phyloP scores from a whole-genome alignment of 2,888 invertebrate genomes.

The Hirudinaria manillensis region DNA sequence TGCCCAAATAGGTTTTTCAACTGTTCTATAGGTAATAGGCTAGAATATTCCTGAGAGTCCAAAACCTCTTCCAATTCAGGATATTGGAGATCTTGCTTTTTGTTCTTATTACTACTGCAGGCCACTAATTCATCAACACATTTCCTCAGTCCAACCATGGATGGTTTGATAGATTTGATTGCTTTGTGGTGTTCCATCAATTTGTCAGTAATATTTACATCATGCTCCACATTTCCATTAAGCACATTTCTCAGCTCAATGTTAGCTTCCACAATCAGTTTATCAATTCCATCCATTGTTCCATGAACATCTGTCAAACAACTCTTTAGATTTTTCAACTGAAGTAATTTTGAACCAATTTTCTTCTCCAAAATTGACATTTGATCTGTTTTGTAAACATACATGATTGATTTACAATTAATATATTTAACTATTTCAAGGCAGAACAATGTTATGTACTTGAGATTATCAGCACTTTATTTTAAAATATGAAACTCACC shows the following conservation, averaged over 20 bases:
- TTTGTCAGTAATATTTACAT: neutral
- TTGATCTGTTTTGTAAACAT: neutral
- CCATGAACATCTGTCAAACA: constrained; percentile 13
- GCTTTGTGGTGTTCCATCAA: neutral
- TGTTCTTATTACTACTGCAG: neutral
- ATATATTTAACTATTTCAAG: no score
- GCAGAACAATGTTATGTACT: no score
- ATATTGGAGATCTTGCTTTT: neutral
- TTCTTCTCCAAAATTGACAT: constrained; percentile 4
- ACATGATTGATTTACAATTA: no score
- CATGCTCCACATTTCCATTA: neutral
- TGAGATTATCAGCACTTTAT: no score
- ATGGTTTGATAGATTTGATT: neutral
- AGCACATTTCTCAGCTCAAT: constrained; percentile 2
- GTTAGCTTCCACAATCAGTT: neutral
- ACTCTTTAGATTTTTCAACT: neutral
- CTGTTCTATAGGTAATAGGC: neutral
- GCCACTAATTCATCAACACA: constrained; percentile 14
- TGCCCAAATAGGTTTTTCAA: neutral
- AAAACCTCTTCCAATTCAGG: neutral
- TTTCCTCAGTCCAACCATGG: neutral
- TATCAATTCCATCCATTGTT: constrained; percentile 10
- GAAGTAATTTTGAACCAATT: neutral
- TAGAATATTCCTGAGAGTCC: neutral
- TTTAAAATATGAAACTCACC: no score